These are phyloP conservation scores for Rutpela maculata DNA, from an alignment of 2,888 invertebrate genomes.

Conservation along the genomic window DNA sequence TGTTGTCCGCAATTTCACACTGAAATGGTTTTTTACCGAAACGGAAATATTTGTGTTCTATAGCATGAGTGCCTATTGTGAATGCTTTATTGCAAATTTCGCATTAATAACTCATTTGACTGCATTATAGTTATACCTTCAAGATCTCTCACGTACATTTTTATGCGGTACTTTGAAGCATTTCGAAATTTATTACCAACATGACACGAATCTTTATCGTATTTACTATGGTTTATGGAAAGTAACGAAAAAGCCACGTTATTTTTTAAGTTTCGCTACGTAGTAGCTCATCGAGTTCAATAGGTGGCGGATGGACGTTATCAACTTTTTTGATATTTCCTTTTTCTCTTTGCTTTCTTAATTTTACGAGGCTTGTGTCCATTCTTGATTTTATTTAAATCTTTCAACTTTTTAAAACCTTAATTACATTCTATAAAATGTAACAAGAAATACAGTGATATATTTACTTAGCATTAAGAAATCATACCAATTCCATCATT, in stretches of 20 bases:
- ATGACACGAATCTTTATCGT: slow-evolving; percentile 66
- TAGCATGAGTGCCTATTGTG: slow-evolving; percentile 74
- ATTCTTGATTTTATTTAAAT: slow-evolving; percentile 34
- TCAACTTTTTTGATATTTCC: slow-evolving; percentile 37
- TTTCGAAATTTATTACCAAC: slow-evolving; percentile 66
- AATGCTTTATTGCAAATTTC: slow-evolving; percentile 74
- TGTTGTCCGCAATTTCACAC: slow-evolving; percentile 75
- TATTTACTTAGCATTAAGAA: not conserved
- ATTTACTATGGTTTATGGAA: slow-evolving; percentile 64
- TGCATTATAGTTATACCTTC: slow-evolving; percentile 69
- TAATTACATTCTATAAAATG: slow-evolving; percentile 11
- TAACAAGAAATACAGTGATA: not conserved
- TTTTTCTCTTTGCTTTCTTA: slow-evolving; percentile 32
- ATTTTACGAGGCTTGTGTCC: slow-evolving; percentile 24
- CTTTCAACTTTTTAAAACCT: slow-evolving; percentile 22
- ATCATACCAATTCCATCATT: not conserved
- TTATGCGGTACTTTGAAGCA: slow-evolving; percentile 66
- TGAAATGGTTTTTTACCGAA: slow-evolving; percentile 75
- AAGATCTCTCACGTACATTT: slow-evolving; percentile 73
- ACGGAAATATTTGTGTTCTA: slow-evolving; percentile 72
- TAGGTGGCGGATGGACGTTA: slow-evolving; percentile 52
- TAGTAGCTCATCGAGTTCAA: slow-evolving; percentile 67
- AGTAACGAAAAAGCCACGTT: slow-evolving; percentile 66
- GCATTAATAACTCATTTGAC: slow-evolving; percentile 74
- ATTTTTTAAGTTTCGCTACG: slow-evolving; percentile 66